Evolutionary conservation across 2,113 vertebrate genomes (phyloP), one percentile per base, ranked within the genome.

Genomic region (Chaetodon trifascialis): DNA sequence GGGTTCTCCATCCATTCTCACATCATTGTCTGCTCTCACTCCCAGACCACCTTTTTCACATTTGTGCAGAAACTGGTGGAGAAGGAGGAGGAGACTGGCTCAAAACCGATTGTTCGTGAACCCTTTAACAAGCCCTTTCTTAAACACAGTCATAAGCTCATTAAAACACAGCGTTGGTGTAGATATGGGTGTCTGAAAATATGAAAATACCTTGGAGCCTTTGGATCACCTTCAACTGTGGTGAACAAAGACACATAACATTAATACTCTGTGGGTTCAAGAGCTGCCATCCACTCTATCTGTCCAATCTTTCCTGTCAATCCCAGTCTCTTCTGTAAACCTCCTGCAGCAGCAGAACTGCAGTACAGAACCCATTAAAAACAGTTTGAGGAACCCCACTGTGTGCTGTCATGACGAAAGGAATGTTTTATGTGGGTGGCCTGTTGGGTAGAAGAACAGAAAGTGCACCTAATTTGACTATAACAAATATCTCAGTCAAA

Each of bases 361-460:
- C 51, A 63, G 78, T n/a, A 42, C 54, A 46, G 17, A 60, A 75
- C 21, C 55, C 51, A 67, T 72, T 65, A 70, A 73, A 59, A 77
- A 59, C 65, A 55, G 66, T 82, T 67, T 44, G 42, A 82, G 63
- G 72, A 72, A 75, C 77, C 76, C 75, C 0, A 4, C 51, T 21
- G 55, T 12, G 38, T 42, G 55, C 71, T 74, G 71, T 78, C 73
- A 76, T 44, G 16, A 72, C 1, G 58, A 62, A 42, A 78, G 59
- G 51, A 80, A 70, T 73, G 70, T 65, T 77, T 88, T 17, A 74
- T 62, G 87, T 87, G 88, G 82, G 86, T 90, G 88, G 88, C 74
- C 81, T 54, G 15, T 76, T 80, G 87, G 64, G 60, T 64, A 76
- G 71, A 51, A 75, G 75, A 86, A 81, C 75, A 86, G 54, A 85